Percentiles rank a stretch among this genome's conserved stretches.
phyloP scores from a whole-genome alignment of 2,113 vertebrate genomes.

The Morone saxatilis region DNA sequence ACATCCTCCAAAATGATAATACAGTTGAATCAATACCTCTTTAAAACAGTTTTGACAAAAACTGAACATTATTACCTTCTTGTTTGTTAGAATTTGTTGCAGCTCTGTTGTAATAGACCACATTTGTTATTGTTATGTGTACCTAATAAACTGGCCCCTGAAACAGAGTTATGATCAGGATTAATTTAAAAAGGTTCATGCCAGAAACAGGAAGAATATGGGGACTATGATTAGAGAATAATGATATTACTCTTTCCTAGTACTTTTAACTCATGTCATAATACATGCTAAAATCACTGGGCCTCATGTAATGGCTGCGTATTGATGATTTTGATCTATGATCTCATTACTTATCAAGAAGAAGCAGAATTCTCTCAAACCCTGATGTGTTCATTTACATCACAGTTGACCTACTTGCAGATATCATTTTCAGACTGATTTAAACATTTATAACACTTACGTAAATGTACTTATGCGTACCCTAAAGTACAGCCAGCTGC shows the following conservation, averaged over 20 bases:
- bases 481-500: background rate
- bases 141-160: background rate
- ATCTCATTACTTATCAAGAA: conserved; percentile 12
- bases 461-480: background rate
- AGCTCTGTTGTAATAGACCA: background rate
- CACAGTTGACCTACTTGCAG: background rate
- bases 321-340: background rate
- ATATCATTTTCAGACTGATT: background rate
- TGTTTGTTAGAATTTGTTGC: background rate
- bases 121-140: background rate
- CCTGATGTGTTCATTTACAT: background rate
- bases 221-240: background rate
- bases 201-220: background rate
- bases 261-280: background rate
- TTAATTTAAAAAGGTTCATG: conserved; percentile 1
- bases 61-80: background rate
- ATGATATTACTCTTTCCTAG: background rate
- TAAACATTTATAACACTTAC: background rate
- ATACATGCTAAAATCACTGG: background rate
- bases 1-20: background rate
- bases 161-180: background rate
- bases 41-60: background rate
- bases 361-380: background rate
- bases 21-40: conserved; percentile 14
- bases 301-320: background rate